Evolutionary conservation across 2,113 vertebrate genomes (phyloP).

Genomic region (Struthio camelus): DNA sequence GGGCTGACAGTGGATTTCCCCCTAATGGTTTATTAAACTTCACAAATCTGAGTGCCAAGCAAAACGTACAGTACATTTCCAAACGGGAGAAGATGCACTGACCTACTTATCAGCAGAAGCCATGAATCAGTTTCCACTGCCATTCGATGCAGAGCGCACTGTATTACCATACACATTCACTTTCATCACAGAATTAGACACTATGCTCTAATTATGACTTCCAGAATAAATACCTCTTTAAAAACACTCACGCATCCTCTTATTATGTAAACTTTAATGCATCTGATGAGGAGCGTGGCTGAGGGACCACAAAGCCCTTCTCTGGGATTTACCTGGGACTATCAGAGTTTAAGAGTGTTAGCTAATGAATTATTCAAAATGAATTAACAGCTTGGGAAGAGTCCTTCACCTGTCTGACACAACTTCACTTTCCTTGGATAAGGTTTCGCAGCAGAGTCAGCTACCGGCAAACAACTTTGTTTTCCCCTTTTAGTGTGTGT

Average conservation of each 20-base stretch:
- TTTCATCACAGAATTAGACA: not conserved
- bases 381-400: conserved; percentile 68
- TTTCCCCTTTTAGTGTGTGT: conserved; percentile 21
- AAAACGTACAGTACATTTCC: not conserved
- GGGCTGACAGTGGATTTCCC: not conserved
- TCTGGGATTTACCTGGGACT: conserved; percentile 53
- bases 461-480: conserved; percentile 42
- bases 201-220: conserved; percentile 7
- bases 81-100: not conserved
- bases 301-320: conserved; percentile 18
- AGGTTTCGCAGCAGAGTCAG: conserved; percentile 68
- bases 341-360: conserved; percentile 34
- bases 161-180: not conserved
- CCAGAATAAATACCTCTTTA: conserved; percentile 33
- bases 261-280: conserved; percentile 42
- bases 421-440: conserved; percentile 71
- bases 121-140: not conserved
- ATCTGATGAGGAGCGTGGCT: conserved; percentile 28
- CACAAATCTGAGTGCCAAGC: not conserved
- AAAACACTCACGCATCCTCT: conserved; percentile 30
- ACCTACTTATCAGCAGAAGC: not conserved
- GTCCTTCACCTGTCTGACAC: conserved; percentile 74
- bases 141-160: not conserved
- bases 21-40: not conserved
- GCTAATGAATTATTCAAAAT: conserved; percentile 78